Conservation (phyloP, 2,113 vertebrate genomes). For the Coreoperca whiteheadi region DNA sequence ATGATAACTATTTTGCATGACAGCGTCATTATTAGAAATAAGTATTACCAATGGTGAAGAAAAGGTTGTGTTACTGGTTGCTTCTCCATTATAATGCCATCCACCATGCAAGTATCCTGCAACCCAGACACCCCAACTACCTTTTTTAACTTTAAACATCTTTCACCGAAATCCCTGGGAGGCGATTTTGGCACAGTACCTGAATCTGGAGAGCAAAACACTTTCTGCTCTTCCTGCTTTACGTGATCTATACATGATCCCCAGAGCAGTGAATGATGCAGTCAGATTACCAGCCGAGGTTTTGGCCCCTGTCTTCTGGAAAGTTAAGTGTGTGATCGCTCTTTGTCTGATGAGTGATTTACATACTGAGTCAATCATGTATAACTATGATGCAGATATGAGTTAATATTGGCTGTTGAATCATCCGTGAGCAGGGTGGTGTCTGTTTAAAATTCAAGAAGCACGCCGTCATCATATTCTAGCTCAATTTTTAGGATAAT, state of each 20-base stretch:
- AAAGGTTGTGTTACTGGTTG: too few species aligned
- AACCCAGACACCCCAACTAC: too few species aligned
- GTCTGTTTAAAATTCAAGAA: neutral
- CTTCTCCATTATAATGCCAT: too few species aligned
- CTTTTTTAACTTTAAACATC: too few species aligned
- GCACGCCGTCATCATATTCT: neutral
- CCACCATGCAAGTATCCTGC: too few species aligned
- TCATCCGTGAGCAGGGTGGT: neutral
- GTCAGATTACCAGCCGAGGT: neutral
- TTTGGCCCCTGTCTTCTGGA: neutral
- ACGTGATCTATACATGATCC: neutral
- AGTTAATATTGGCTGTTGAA: neutral
- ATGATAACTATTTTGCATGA: neutral
- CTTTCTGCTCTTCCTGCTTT: conserved; percentile 35
- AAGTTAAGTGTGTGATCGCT: neutral
- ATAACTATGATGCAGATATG: neutral
- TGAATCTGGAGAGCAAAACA: conserved; percentile 23
- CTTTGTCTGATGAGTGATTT: conserved; percentile 24
- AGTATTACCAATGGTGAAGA: neutral
- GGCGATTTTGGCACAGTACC: conserved; percentile 16
- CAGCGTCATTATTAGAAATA: neutral
- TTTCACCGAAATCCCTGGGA: conserved; percentile 22
- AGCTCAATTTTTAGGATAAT: neutral
- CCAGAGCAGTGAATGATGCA: conserved; percentile 19
- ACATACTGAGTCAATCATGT: neutral